Conservation (phyloP, 2,888 invertebrate species). For the Cryptosula pallasiana region DNA sequence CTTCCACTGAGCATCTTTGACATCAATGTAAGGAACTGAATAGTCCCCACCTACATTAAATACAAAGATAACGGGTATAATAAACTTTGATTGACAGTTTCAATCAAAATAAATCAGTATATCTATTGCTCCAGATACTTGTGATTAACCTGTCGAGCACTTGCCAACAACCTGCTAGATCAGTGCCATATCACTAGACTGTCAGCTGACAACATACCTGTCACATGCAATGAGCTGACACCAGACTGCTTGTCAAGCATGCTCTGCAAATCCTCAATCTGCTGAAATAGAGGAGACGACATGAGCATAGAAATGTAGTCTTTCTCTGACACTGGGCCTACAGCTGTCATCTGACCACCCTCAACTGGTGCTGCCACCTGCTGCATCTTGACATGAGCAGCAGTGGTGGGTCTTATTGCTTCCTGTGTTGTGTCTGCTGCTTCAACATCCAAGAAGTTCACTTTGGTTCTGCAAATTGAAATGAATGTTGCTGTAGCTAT, state of each 20-base stretch:
- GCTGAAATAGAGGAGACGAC: slow-evolving; percentile 48
- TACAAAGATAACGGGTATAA: not conserved
- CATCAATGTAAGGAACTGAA: slow-evolving; percentile 42
- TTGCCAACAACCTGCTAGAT: too few species aligned
- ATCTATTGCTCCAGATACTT: too few species aligned
- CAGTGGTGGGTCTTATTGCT: slow-evolving; percentile 1
- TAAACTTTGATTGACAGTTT: too few species aligned
- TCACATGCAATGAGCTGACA: not conserved
- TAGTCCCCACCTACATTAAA: slow-evolving; percentile 42
- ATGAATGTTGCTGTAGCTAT: too few species aligned
- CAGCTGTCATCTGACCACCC: not conserved
- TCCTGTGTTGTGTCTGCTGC: not conserved
- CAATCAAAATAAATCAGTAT: too few species aligned
- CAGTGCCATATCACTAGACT: too few species aligned
- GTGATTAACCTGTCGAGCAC: too few species aligned
- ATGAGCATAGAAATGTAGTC: slow-evolving; percentile 49
- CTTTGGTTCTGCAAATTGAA: not conserved
- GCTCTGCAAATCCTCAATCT: slow-evolving; percentile 46
- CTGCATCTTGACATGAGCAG: not conserved
- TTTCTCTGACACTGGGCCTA: slow-evolving; percentile 33
- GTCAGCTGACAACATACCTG: not conserved
- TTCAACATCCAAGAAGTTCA: slow-evolving; percentile 13
- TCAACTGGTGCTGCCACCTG: not conserved
- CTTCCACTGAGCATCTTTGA: slow-evolving; percentile 49
- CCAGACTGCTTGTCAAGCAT: slow-evolving; percentile 38